These are phyloP conservation scores for Torymus auratus DNA, from an alignment of 2,888 invertebrate species.

Conservation along the genomic window DNA sequence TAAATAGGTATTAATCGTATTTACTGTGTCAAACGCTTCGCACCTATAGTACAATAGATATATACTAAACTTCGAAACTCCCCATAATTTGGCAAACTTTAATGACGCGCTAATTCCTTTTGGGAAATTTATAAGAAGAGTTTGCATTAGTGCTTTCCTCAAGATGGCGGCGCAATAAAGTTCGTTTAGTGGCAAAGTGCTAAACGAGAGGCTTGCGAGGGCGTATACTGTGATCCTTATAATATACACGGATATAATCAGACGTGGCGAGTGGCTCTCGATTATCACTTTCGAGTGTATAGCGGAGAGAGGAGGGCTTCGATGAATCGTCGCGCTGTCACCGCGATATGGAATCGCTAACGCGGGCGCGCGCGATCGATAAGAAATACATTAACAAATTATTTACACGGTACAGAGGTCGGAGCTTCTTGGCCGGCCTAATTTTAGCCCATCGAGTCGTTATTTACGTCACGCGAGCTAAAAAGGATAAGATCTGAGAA, in stretches of 20 bases:
- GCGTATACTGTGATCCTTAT: too few relatives aligned
- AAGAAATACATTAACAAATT: constrained; percentile 49
- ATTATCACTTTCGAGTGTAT: constrained; percentile 20
- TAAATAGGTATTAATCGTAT: too few relatives aligned
- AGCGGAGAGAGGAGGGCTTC: constrained; percentile 1
- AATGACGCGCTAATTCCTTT: too few relatives aligned
- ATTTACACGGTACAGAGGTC: constrained; percentile 22
- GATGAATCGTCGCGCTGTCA: neutral
- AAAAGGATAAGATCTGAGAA: constrained; percentile 42
- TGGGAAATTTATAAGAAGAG: neutral
- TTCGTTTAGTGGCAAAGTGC: too few relatives aligned
- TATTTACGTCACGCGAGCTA: constrained; percentile 53
- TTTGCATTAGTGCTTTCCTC: neutral
- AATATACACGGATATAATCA: neutral
- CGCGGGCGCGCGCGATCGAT: constrained; percentile 17
- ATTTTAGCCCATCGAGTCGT: constrained; percentile 45
- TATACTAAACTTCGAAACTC: too few relatives aligned
- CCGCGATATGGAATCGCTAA: neutral
- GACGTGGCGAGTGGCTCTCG: neutral
- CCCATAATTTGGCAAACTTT: too few relatives aligned
- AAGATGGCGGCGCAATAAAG: too few relatives aligned
- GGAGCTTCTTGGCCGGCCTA: constrained; percentile 46
- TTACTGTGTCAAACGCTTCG: too few relatives aligned
- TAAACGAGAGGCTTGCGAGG: too few relatives aligned
- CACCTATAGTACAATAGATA: too few relatives aligned